Conservation (phyloP, 2,797 vertebrate genomes). For the Myiotriccus ornatus region DNA sequence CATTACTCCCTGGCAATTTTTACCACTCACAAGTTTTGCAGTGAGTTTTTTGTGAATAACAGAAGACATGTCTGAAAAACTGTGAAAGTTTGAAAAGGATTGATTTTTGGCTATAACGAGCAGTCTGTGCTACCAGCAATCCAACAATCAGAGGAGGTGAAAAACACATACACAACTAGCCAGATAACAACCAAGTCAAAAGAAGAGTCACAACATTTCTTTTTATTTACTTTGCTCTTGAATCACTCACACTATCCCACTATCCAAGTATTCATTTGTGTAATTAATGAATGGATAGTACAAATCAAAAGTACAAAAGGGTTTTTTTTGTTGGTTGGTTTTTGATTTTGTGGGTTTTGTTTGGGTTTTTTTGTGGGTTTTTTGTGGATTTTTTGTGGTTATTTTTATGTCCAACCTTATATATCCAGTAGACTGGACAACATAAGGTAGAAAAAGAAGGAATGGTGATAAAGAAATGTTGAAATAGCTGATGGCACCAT, state of each 20-base stretch:
- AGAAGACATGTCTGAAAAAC: neutral
- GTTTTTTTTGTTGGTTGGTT: too few species aligned
- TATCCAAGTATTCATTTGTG: neutral
- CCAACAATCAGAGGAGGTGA: neutral
- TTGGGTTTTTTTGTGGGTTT: too few species aligned
- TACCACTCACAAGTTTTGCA: neutral
- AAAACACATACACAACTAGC: neutral
- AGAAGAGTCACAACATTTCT: neutral
- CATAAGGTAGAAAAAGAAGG: neutral
- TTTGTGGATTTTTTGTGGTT: neutral
- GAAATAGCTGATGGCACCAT: neutral
- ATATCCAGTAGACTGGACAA: neutral
- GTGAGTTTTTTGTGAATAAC: neutral
- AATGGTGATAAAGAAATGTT: neutral
- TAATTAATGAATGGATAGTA: neutral
- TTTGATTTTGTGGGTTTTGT: too few species aligned
- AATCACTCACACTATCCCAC: neutral
- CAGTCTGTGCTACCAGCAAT: neutral
- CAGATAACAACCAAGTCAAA: neutral
- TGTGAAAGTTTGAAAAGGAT: neutral
- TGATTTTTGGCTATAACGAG: neutral
- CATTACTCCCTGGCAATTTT: neutral
- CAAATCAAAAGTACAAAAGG: neutral
- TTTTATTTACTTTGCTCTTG: neutral
- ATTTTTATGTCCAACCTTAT: neutral